These are phyloP conservation scores for Chrysolina oricalcia DNA, from an alignment of 2,888 invertebrate species.

Conservation along the genomic window DNA sequence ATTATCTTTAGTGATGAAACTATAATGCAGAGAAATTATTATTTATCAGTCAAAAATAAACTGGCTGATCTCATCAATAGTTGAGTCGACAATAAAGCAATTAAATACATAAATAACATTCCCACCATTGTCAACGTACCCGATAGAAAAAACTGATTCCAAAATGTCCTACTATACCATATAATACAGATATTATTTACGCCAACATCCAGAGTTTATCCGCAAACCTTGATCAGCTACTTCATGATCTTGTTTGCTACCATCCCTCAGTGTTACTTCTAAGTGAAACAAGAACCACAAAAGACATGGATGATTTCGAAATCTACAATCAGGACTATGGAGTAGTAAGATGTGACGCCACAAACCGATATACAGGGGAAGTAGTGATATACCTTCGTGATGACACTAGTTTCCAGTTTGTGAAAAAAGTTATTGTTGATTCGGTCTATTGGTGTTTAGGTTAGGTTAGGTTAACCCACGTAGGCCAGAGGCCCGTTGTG, in stretches of 20 bases:
- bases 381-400: too few species aligned
- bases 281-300: constrained; percentile 19
- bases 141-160: constrained; percentile 1
- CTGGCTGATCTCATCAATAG: constrained; percentile 17
- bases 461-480: too few species aligned
- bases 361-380: too few species aligned
- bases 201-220: constrained; percentile 11
- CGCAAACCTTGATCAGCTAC: constrained; percentile 22
- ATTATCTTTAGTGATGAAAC: constrained; percentile 18
- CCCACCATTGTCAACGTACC: constrained; percentile 24
- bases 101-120: constrained; percentile 35
- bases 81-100: constrained; percentile 47
- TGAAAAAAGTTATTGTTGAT: too few species aligned
- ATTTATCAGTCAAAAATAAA: constrained; percentile 20
- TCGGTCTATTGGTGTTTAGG: too few species aligned
- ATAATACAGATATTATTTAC: constrained; percentile 9
- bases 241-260: constrained; percentile 25
- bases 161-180: constrained; percentile 1
- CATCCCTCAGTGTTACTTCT: constrained; percentile 15
- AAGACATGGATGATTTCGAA: constrained; percentile 17
- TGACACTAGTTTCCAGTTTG: too few species aligned
- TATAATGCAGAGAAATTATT: constrained; percentile 21
- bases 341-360: too few species aligned
- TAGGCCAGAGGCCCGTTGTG: too few species aligned
- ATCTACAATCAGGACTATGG: background rate